Evolutionary conservation across 2,797 vertebrate species (phyloP).

Genomic region (Margarornis squamiger): DNA sequence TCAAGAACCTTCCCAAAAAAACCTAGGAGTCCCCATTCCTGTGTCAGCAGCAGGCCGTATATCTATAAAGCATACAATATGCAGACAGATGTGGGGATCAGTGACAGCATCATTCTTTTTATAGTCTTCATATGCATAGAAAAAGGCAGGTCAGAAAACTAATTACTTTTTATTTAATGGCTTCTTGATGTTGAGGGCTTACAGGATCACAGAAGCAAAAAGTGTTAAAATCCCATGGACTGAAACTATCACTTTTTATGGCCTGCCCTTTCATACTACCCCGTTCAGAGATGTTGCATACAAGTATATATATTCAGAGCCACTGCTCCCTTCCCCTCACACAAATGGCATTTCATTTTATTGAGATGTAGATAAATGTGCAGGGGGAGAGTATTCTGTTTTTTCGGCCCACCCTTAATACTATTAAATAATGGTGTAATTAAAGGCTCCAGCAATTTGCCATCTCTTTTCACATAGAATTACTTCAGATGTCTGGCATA

Average conservation of each 20-base stretch:
- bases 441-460: constrained; percentile 64
- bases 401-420: constrained; percentile 50
- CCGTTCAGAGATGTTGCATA: background rate
- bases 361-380: constrained; percentile 42
- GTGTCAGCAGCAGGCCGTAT: background rate
- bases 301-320: background rate
- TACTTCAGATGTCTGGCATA: constrained; percentile 62
- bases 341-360: constrained; percentile 37
- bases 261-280: background rate
- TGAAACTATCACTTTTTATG: background rate
- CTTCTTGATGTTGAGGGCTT: background rate
- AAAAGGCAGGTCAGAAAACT: background rate
- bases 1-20: background rate
- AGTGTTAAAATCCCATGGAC: background rate
- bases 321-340: background rate
- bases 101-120: background rate
- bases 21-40: background rate
- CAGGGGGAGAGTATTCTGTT: constrained; percentile 5
- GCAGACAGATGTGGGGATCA: background rate
- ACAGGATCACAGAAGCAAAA: background rate
- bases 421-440: constrained; percentile 68
- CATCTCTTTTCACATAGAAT: constrained; percentile 62
- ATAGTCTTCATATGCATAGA: background rate
- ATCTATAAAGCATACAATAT: background rate
- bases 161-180: background rate